Percentiles rank a stretch among this genome's conserved stretches.
These are phyloP conservation scores for Rhagium mordax DNA, from an alignment of 2,888 invertebrate species.

Conservation along the genomic window DNA sequence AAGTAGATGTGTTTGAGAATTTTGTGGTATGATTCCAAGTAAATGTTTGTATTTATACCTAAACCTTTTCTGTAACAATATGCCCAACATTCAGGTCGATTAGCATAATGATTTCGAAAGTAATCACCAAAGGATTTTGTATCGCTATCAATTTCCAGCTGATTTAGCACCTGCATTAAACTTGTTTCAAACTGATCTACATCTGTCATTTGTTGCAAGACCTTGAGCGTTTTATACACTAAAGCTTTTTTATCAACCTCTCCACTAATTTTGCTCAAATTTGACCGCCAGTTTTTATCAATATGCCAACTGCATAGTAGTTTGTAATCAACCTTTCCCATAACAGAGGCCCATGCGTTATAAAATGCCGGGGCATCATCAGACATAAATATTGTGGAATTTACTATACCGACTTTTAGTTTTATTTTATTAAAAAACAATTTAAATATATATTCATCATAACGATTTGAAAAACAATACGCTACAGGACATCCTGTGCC, in stretches of 20 bases:
- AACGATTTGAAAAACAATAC: conserved; percentile 19
- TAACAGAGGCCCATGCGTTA: conserved; percentile 2
- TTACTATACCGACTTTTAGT: not conserved
- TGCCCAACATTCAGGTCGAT: conserved; percentile 43
- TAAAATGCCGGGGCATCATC: too few species aligned
- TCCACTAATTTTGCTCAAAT: not conserved
- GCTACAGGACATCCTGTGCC: conserved; percentile 44
- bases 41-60: too few species aligned
- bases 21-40: conserved; percentile 51
- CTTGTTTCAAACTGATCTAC: conserved; percentile 1
- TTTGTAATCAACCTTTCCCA: not conserved
- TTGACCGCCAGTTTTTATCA: not conserved
- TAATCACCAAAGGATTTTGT: conserved; percentile 44
- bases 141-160: conserved; percentile 32
- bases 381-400: not conserved
- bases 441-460: conserved; percentile 4
- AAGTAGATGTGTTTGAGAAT: conserved; percentile 38
- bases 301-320: conserved; percentile 3
- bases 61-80: too few species aligned
- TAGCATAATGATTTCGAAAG: conserved; percentile 45
- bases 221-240: conserved; percentile 15
- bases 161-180: conserved; percentile 8
- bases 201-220: not conserved
- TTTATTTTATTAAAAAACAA: not conserved
- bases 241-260: conserved; percentile 2